Percentiles rank a stretch among this genome's conserved stretches.
Conservation (phyloP, 2,797 vertebrate species). For the Chiloscyllium punctatum region DNA sequence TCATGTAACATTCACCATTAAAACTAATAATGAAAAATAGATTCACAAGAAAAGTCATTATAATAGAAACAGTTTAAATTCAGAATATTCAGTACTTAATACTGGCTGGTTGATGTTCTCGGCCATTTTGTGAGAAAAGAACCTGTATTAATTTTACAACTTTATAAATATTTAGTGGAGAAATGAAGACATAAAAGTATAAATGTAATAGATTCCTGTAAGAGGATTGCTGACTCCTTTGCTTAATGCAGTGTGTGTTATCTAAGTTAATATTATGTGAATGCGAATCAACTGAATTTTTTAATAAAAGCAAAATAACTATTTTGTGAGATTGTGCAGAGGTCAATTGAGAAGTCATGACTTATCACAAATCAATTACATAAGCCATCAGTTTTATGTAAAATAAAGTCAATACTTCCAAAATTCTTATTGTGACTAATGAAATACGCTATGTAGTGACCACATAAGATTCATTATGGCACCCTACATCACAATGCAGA, state of each 20-base stretch:
- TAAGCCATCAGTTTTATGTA: background rate
- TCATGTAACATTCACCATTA: background rate
- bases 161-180: background rate
- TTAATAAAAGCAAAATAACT: background rate
- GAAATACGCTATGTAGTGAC: background rate
- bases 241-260: background rate
- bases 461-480: background rate
- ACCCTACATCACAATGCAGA: background rate
- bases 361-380: slow-evolving; percentile 21
- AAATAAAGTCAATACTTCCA: background rate
- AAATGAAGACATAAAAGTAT: slow-evolving; percentile 2
- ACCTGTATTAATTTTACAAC: background rate
- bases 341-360: slow-evolving; percentile 15
- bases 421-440: background rate
- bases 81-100: background rate
- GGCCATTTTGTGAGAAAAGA: background rate
- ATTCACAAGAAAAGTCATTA: background rate
- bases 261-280: background rate
- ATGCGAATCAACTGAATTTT: background rate
- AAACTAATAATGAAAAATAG: background rate
- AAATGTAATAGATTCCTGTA: slow-evolving; percentile 8
- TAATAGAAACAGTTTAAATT: background rate
- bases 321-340: background rate
- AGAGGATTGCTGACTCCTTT: background rate
- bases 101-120: no score